These are phyloP conservation scores for Biston stratarius DNA, from an alignment of 2,888 invertebrate species.

Conservation along the genomic window DNA sequence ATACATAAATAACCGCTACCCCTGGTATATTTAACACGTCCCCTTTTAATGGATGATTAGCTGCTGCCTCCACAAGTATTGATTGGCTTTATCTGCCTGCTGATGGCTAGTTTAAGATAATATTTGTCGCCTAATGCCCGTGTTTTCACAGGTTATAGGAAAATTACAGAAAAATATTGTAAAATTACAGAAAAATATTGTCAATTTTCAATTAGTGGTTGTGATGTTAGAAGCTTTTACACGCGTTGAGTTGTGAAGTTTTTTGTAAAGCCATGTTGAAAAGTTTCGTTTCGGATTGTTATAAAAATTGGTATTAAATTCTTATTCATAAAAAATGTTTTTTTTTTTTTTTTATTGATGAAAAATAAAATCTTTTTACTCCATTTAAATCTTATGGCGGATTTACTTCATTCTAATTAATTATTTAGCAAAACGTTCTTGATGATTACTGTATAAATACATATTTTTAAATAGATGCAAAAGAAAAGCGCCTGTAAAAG, in stretches of 20 bases:
- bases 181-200: conserved; percentile 13
- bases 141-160: conserved; percentile 43
- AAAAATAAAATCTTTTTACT: no score
- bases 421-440: neutral
- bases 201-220: conserved; percentile 3
- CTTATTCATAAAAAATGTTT: neutral
- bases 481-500: conserved; percentile 18
- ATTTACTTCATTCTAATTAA: no score
- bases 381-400: no score
- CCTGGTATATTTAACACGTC: conserved; percentile 42
- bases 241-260: conserved; percentile 15
- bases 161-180: conserved; percentile 13
- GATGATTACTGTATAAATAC: neutral
- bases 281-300: neutral
- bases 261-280: conserved; percentile 1
- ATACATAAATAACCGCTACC: conserved; percentile 53
- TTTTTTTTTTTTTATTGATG: neutral
- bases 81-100: conserved; percentile 75
- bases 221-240: conserved; percentile 34
- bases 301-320: neutral
- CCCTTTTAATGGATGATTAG: conserved; percentile 70
- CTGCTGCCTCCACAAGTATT: conserved; percentile 68
- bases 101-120: conserved; percentile 77
- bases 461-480: neutral
- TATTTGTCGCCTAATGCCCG: conserved; percentile 74